phyloP scores from a whole-genome alignment of 1,140 invertebrate genomes.

The Himalopsyche phryganea region DNA sequence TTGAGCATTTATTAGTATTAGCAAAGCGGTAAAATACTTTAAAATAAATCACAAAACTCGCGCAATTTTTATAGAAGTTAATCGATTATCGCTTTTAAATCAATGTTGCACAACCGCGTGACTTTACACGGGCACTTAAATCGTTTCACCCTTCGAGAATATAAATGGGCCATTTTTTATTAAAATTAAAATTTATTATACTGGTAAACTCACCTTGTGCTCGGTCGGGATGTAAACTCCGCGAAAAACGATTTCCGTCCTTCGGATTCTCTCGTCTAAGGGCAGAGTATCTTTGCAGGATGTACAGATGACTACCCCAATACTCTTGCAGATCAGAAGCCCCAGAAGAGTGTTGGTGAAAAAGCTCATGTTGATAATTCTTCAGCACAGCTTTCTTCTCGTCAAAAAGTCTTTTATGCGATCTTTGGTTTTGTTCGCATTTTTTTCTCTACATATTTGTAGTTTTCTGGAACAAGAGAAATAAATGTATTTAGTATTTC shows the following conservation, averaged over 20 bases:
- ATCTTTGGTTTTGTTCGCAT: too few species aligned
- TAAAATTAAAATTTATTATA: conserved; percentile 18
- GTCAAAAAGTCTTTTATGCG: too few species aligned
- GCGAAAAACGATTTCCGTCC: conserved; percentile 28
- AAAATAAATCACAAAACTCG: too few species aligned
- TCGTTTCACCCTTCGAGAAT: neutral
- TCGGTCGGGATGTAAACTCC: conserved; percentile 30
- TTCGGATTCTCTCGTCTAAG: conserved; percentile 27
- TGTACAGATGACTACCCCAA: neutral
- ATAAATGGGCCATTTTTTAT: conserved; percentile 14
- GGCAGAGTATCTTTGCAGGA: conserved; percentile 20
- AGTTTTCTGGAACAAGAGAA: too few species aligned
- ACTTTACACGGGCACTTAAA: neutral
- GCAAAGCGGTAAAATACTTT: neutral
- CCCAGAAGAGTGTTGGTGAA: conserved; percentile 7
- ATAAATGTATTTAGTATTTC: too few species aligned
- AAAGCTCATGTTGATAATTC: conserved; percentile 11
- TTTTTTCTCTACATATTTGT: too few species aligned
- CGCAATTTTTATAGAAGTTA: neutral
- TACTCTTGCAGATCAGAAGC: conserved; percentile 15
- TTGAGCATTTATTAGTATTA: neutral
- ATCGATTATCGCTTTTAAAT: conserved; percentile 15
- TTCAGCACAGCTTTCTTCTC: too few species aligned
- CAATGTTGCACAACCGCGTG: conserved; percentile 6
- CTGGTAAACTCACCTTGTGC: conserved; percentile 27